Evolutionary conservation across 2,888 invertebrate genomes (phyloP).

Genomic region (Gerosis bhagava): DNA sequence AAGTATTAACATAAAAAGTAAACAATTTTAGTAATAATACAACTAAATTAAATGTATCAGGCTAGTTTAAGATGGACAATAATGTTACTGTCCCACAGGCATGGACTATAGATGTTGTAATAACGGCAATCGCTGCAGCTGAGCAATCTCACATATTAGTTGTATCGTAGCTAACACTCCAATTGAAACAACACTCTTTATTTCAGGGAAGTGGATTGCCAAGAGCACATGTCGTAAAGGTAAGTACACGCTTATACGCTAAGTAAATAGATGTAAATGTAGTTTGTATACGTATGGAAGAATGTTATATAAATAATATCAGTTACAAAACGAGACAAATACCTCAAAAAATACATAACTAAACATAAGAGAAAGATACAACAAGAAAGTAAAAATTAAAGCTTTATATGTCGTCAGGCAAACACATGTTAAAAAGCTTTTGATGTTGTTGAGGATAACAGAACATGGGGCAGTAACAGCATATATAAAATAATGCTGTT

Average conservation of each 20-base stretch:
- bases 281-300: no score
- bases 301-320: no score
- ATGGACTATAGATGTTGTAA: slow-evolving; percentile 72
- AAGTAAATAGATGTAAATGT: slow-evolving; percentile 13
- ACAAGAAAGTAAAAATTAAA: no score
- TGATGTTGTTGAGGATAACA: slow-evolving; percentile 40
- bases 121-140: slow-evolving; percentile 58
- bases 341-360: neutral
- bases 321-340: no score
- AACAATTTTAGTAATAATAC: neutral
- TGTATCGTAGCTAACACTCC: slow-evolving; percentile 32
- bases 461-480: slow-evolving; percentile 57
- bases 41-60: no score
- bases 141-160: slow-evolving; percentile 40
- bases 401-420: slow-evolving; percentile 47
- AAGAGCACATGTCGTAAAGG: slow-evolving; percentile 71
- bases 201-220: slow-evolving; percentile 76
- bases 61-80: slow-evolving; percentile 44
- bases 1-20: no score
- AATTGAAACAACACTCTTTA: slow-evolving; percentile 57
- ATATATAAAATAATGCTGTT: neutral
- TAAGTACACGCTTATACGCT: slow-evolving; percentile 64
- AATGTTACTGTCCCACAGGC: slow-evolving; percentile 74
- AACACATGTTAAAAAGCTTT: slow-evolving; percentile 42
- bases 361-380: no score